These are phyloP conservation scores for Tillus elongatus DNA, from an alignment of 2,888 invertebrate genomes.

Conservation along the genomic window DNA sequence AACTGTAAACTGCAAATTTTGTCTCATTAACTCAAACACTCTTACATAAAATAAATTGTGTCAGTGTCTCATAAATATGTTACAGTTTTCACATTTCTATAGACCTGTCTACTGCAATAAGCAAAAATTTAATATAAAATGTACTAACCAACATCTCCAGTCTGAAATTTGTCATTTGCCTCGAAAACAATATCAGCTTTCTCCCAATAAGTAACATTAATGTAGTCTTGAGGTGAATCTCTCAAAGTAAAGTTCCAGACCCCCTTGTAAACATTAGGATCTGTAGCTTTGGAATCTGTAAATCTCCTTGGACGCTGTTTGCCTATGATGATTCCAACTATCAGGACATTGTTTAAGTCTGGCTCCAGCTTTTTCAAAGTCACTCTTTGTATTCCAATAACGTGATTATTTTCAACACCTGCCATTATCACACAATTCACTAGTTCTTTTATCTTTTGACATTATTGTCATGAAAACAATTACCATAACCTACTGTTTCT, in stretches of 20 bases:
- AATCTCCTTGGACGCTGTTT: slow-evolving; percentile 53
- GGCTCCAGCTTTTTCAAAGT: slow-evolving; percentile 32
- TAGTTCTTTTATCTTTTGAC: too few species aligned
- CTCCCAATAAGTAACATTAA: slow-evolving; percentile 73
- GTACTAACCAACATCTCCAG: slow-evolving; percentile 59
- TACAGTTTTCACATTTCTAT: too few species aligned
- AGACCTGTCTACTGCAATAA: too few species aligned
- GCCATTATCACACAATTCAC: too few species aligned
- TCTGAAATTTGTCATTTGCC: slow-evolving; percentile 53
- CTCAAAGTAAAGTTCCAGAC: slow-evolving; percentile 70
- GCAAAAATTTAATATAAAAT: too few species aligned
- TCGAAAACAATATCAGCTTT: slow-evolving; percentile 52
- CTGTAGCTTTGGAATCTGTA: slow-evolving; percentile 46
- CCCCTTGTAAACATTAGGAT: slow-evolving; percentile 51
- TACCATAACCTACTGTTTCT: too few species aligned
- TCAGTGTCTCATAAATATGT: too few species aligned
- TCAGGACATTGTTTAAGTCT: slow-evolving; percentile 31
- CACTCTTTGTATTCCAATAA: slow-evolving; percentile 30
- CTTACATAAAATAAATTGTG: too few species aligned
- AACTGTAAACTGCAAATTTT: too few species aligned
- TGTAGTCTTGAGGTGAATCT: slow-evolving; percentile 61
- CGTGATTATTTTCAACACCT: too few species aligned
- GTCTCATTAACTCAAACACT: too few species aligned
- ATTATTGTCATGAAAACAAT: too few species aligned
- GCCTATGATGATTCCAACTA: slow-evolving; percentile 54